phyloP scores from a whole-genome alignment of 2,888 invertebrate species.

The Apoderus coryli region DNA sequence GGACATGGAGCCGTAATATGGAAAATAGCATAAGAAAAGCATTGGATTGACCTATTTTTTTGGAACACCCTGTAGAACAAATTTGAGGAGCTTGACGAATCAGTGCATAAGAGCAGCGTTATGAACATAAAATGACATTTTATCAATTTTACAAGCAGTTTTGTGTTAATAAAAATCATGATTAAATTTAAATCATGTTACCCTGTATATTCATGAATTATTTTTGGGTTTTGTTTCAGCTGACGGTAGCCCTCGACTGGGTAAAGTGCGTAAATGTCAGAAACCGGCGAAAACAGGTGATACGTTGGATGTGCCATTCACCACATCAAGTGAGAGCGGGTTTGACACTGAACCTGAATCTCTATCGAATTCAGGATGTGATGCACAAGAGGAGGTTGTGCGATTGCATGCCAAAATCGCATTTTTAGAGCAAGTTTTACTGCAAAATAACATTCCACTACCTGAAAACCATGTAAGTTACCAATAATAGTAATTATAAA shows the following conservation, averaged over 20 bases:
- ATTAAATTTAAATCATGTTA: too few relatives aligned
- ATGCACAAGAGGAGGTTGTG: constrained; percentile 19
- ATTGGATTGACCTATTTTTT: too few relatives aligned
- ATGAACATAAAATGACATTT: too few relatives aligned
- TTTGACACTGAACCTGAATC: constrained; percentile 33
- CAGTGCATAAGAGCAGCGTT: too few relatives aligned
- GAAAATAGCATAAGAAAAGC: too few relatives aligned
- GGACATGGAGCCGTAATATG: too few relatives aligned
- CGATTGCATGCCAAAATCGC: constrained; percentile 29
- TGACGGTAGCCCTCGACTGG: constrained; percentile 41
- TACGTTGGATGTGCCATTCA: constrained; percentile 29
- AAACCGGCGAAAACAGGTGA: constrained; percentile 27
- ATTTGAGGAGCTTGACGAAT: too few relatives aligned
- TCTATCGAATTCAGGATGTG: constrained; percentile 19
- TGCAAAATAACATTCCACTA: constrained; percentile 27
- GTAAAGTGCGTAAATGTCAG: constrained; percentile 43
- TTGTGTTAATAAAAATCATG: too few relatives aligned
- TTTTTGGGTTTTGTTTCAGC: constrained; percentile 26
- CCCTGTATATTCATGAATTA: too few relatives aligned
- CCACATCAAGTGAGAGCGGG: constrained; percentile 28
- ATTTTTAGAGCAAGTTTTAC: constrained; percentile 30
- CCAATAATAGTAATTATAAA: too few relatives aligned
- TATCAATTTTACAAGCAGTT: too few relatives aligned
- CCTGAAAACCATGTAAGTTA: constrained; percentile 16
- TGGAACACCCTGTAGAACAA: too few relatives aligned